Conservation (phyloP, 1,140 invertebrate genomes). For the Eriocheir sinensis region DNA sequence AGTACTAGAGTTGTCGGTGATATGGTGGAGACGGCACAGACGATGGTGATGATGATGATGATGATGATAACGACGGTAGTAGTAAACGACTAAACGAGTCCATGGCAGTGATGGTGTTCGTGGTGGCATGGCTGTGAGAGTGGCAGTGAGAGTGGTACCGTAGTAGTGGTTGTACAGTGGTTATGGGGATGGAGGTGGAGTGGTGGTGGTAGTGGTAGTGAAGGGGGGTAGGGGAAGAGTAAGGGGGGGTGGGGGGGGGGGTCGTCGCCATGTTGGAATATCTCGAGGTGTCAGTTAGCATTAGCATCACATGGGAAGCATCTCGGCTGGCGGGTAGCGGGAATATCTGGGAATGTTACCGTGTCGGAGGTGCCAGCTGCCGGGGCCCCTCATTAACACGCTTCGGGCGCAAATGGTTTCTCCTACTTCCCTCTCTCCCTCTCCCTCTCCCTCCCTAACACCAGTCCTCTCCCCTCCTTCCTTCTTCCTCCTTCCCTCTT, state of each 20-base stretch:
- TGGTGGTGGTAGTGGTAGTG: background rate
- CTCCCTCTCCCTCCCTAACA: background rate
- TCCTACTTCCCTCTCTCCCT: slow-evolving; percentile 35
- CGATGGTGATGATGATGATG: too few relatives aligned
- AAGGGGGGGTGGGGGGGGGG: background rate
- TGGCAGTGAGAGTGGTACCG: background rate
- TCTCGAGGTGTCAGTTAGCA: slow-evolving; percentile 67
- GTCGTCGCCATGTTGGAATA: slow-evolving; percentile 66
- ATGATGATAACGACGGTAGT: too few relatives aligned
- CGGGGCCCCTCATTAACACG: slow-evolving; percentile 59
- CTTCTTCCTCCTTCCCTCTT: background rate
- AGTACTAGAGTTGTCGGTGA: too few relatives aligned
- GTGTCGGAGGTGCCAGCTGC: slow-evolving; percentile 65
- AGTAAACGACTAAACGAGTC: too few relatives aligned
- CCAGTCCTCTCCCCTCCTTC: background rate
- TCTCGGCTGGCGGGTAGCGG: slow-evolving; percentile 47
- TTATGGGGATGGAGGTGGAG: background rate
- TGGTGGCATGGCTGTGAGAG: too few relatives aligned
- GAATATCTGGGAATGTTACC: slow-evolving; percentile 65
- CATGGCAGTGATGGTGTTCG: too few relatives aligned
- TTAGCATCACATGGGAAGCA: slow-evolving; percentile 65
- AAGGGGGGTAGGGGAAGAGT: background rate
- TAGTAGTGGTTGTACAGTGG: background rate
- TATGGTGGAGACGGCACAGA: too few relatives aligned
- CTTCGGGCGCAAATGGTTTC: slow-evolving; percentile 57